Conservation (phyloP, 2,888 invertebrate species). For the Xestia sexstrigata region DNA sequence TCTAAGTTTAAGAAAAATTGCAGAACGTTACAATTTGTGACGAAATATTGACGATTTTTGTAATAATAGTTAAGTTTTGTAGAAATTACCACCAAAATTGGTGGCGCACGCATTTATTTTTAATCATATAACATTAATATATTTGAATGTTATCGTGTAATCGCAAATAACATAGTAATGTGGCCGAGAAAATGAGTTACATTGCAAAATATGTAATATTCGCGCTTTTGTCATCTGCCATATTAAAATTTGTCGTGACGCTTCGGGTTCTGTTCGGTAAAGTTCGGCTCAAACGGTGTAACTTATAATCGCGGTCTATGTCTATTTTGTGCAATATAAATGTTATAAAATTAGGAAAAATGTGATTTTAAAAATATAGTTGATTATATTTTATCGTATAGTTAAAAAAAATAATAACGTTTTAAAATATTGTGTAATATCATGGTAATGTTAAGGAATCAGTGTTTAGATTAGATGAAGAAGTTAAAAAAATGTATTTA, state of each 20-base stretch:
- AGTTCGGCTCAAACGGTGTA: slow-evolving; percentile 71
- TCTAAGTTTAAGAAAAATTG: slow-evolving; percentile 27
- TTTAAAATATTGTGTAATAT: slow-evolving; percentile 86
- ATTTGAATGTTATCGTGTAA: slow-evolving; percentile 62
- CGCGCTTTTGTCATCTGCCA: slow-evolving; percentile 72
- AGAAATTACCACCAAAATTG: slow-evolving; percentile 11
- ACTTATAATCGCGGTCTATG: slow-evolving; percentile 78
- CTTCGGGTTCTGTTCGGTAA: slow-evolving; percentile 68
- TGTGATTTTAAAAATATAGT: slow-evolving; percentile 90
- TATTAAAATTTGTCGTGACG: slow-evolving; percentile 63
- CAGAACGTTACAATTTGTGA: slow-evolving; percentile 13
- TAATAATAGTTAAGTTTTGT: slow-evolving; percentile 21
- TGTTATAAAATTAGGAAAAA: slow-evolving; percentile 88
- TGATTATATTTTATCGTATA: slow-evolving; percentile 87
- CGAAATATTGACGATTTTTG: slow-evolving; percentile 18
- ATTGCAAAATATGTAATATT: slow-evolving; percentile 59
- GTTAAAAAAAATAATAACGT: slow-evolving; percentile 81
- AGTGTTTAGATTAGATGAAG: slow-evolving; percentile 83
- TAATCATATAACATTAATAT: slow-evolving; percentile 65
- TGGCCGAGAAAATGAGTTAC: slow-evolving; percentile 62
- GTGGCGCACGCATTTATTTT: slow-evolving; percentile 49
- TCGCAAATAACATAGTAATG: slow-evolving; percentile 58
- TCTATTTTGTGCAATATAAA: slow-evolving; percentile 87
- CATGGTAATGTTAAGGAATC: slow-evolving; percentile 82
- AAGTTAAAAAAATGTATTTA: slow-evolving; percentile 84